phyloP scores from a whole-genome alignment of 2,797 vertebrate species.

The Rachycentron canadum region DNA sequence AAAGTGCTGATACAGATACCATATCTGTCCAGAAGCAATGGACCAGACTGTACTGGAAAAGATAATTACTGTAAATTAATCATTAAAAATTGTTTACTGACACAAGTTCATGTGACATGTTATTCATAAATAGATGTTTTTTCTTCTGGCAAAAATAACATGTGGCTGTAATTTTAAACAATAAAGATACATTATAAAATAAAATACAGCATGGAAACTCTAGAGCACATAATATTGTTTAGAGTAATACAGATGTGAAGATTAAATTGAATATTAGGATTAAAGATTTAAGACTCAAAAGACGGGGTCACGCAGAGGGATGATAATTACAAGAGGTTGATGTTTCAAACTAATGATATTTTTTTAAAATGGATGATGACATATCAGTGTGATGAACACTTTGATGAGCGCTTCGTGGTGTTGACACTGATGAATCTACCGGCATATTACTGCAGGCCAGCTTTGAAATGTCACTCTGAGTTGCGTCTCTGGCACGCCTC shows the following conservation, averaged over 20 bases:
- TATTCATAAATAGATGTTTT: background rate
- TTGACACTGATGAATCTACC: slow-evolving; percentile 84
- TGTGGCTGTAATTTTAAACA: background rate
- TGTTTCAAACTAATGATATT: slow-evolving; percentile 12
- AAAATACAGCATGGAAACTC: background rate
- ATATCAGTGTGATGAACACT: slow-evolving; percentile 63
- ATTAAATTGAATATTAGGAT: slow-evolving; percentile 4
- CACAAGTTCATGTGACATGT: background rate
- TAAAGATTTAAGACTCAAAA: background rate
- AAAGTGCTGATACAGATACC: slow-evolving; percentile 9
- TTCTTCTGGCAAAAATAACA: background rate
- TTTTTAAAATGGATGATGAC: slow-evolving; percentile 54
- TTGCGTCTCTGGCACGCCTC: slow-evolving; percentile 73
- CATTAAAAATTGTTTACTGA: slow-evolving; percentile 6
- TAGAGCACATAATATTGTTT: background rate
- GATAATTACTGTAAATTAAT: slow-evolving; percentile 28
- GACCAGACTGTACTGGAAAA: background rate
- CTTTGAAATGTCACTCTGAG: slow-evolving; percentile 81
- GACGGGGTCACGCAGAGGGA: background rate
- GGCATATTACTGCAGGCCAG: slow-evolving; percentile 75
- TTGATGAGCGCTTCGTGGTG: slow-evolving; percentile 65
- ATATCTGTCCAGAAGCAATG: slow-evolving; percentile 24
- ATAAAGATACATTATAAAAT: background rate
- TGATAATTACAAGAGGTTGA: slow-evolving; percentile 5
- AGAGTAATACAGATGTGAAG: background rate